Conservation (phyloP, 2,888 invertebrate genomes). For the Rhagium mordax region DNA sequence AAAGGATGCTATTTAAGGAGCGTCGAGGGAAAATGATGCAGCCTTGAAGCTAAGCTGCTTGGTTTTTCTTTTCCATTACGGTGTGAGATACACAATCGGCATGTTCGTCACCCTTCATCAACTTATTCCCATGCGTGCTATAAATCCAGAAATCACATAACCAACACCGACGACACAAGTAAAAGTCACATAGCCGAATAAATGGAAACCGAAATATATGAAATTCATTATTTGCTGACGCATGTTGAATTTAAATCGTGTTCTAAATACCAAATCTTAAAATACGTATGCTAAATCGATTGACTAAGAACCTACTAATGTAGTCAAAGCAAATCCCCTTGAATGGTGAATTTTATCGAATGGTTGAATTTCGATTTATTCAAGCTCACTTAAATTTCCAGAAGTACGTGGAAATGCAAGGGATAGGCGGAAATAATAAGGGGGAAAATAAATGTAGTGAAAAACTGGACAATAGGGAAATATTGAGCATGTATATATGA, state of each 20-base stretch:
- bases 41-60: slow-evolving; percentile 9
- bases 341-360: slow-evolving; percentile 36
- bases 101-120: slow-evolving; percentile 26
- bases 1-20: slow-evolving; percentile 15
- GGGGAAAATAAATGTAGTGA: slow-evolving; percentile 43
- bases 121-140: slow-evolving; percentile 19
- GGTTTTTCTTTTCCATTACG: slow-evolving; percentile 22
- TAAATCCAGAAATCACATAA: slow-evolving; percentile 18
- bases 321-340: slow-evolving; percentile 29
- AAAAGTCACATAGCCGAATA: slow-evolving; percentile 1
- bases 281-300: background rate
- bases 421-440: slow-evolving; percentile 40
- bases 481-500: slow-evolving; percentile 35
- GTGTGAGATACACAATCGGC: slow-evolving; percentile 14
- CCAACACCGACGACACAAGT: slow-evolving; percentile 5
- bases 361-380: slow-evolving; percentile 40
- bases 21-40: slow-evolving; percentile 7
- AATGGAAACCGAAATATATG: background rate
- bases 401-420: slow-evolving; percentile 37
- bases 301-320: slow-evolving; percentile 21
- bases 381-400: slow-evolving; percentile 41
- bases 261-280: slow-evolving; percentile 14
- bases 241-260: background rate
- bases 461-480: slow-evolving; percentile 45
- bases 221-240: background rate